Percentiles rank a stretch among this genome's conserved stretches.
Evolutionary conservation across 2,797 vertebrate species (phyloP).

Genomic region (Prionace glauca): DNA sequence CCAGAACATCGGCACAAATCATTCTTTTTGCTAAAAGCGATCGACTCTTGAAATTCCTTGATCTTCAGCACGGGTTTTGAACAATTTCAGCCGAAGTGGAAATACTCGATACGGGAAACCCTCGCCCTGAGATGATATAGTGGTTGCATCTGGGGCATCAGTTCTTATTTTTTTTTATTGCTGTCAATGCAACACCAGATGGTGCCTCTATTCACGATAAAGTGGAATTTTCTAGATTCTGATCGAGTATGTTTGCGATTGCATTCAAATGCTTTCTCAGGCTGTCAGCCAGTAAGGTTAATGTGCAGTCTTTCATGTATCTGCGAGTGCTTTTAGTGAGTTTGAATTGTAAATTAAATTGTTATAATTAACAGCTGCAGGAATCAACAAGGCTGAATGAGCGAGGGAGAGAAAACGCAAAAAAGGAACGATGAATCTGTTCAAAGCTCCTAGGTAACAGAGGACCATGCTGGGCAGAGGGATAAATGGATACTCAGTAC

Average conservation of each 20-base stretch:
- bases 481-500: background rate
- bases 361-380: conserved; percentile 14
- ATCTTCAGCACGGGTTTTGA: background rate
- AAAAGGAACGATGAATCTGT: background rate
- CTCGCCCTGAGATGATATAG: background rate
- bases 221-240: background rate
- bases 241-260: background rate
- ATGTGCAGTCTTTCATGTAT: background rate
- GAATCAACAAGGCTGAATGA: background rate
- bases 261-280: background rate
- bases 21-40: background rate
- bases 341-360: conserved; percentile 12
- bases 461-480: background rate
- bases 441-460: background rate
- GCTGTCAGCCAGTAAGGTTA: background rate
- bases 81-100: background rate
- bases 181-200: background rate
- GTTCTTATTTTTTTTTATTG: background rate
- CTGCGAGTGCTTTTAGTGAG: background rate
- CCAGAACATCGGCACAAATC: background rate
- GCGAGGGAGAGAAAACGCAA: background rate
- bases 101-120: background rate
- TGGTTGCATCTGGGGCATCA: background rate
- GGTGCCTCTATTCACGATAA: background rate
- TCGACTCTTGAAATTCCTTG: background rate